Evolutionary conservation across 1,140 invertebrate species (phyloP).

Genomic region (Neodiprion lecontei): DNA sequence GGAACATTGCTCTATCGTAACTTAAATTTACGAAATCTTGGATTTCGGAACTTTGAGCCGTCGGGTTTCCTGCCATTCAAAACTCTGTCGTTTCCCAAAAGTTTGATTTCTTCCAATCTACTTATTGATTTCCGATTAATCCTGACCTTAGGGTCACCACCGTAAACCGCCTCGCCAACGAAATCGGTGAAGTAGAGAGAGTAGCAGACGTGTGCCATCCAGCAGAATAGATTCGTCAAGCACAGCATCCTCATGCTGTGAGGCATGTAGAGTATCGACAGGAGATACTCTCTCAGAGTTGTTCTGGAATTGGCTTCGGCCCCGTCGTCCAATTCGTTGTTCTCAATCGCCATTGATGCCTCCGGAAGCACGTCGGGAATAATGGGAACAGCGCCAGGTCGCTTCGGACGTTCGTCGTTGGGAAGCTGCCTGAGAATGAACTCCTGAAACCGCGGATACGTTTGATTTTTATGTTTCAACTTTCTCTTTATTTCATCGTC

Average conservation of each 20-base stretch:
- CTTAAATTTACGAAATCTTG: too few species aligned
- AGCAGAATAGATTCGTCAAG: conserved; percentile 94
- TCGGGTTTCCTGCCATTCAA: too few species aligned
- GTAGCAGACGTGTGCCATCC: conserved; percentile 98
- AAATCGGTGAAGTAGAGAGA: conserved; percentile 98
- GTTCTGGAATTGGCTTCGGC: conserved; percentile 51
- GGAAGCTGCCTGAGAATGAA: conserved; percentile 42
- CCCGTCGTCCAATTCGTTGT: conserved; percentile 25
- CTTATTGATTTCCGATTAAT: neutral
- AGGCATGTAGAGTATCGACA: conserved; percentile 91
- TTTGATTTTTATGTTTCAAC: conserved; percentile 29
- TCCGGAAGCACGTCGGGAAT: conserved; percentile 28
- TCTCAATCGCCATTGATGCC: neutral
- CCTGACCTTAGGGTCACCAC: conserved; percentile 85
- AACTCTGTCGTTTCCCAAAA: too few species aligned
- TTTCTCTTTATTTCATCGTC: conserved; percentile 23
- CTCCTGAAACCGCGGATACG: conserved; percentile 37
- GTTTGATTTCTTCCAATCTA: too few species aligned
- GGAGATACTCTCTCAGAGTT: conserved; percentile 78
- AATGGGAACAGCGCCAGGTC: conserved; percentile 37
- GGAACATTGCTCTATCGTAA: too few species aligned
- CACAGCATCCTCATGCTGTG: conserved; percentile 85
- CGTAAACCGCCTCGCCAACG: conserved; percentile 94
- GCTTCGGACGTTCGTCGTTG: conserved; percentile 28
- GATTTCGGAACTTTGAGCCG: too few species aligned